Percentiles rank a stretch among this genome's conserved stretches.
Conservation (phyloP, 2,888 invertebrate genomes). For the Philaethria dido region DNA sequence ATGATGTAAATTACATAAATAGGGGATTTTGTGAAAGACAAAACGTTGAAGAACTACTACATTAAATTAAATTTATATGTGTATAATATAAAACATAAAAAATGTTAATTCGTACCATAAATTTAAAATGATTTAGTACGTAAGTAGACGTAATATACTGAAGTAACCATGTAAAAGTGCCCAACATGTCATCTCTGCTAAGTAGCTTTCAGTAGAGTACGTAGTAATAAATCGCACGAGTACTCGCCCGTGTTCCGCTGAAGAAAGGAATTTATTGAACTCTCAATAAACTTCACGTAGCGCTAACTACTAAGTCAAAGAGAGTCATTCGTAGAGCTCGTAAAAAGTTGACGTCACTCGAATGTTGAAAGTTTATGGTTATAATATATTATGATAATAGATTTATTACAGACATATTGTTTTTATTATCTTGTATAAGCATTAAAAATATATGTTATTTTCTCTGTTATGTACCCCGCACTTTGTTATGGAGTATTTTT, state of each 20-base stretch:
- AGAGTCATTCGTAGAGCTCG: neutral
- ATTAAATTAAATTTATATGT: no score
- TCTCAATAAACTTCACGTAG: slow-evolving; percentile 3
- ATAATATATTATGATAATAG: neutral
- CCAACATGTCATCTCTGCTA: neutral
- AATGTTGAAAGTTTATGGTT: neutral
- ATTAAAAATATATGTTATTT: no score
- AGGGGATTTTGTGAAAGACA: no score
- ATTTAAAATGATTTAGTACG: no score
- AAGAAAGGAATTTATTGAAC: slow-evolving; percentile 16
- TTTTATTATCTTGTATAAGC: no score
- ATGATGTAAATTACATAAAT: no score
- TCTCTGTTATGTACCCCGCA: no score
- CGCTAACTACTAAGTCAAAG: slow-evolving; percentile 3
- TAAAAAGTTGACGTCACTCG: neutral
- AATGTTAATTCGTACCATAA: no score
- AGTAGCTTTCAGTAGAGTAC: neutral
- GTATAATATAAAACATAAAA: no score
- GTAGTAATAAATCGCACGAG: slow-evolving; percentile 8
- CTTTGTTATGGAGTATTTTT: no score
- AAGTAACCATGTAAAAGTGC: neutral
- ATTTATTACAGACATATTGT: neutral
- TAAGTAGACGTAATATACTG: no score
- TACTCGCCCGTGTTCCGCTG: neutral
- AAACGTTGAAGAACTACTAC: no score